Evolutionary conservation across 1,140 invertebrate species (phyloP).

Genomic region (Drosophila pandora): DNA sequence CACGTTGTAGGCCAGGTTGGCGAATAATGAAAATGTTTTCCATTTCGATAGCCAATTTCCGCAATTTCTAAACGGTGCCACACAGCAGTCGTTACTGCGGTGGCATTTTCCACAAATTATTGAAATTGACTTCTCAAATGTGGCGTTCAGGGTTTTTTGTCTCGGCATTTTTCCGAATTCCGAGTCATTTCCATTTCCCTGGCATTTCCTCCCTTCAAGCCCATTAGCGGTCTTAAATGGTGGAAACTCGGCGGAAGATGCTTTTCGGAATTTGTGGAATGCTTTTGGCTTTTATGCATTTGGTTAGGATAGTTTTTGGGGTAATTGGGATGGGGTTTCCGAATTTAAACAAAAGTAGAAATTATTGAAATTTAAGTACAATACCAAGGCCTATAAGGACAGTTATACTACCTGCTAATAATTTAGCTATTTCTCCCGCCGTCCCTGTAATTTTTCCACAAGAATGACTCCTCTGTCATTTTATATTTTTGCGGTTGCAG

Average conservation of each 20-base stretch:
- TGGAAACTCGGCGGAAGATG: neutral
- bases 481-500: constrained; percentile 9
- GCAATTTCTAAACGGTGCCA: constrained; percentile 70
- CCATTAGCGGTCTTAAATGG: constrained; percentile 25
- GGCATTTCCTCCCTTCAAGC: constrained; percentile 4
- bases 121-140: constrained; percentile 71
- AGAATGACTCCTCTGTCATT: neutral
- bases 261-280: constrained; percentile 1
- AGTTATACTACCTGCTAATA: too few species aligned
- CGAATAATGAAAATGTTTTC: constrained; percentile 83
- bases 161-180: constrained; percentile 31
- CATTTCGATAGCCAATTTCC: constrained; percentile 83
- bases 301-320: neutral
- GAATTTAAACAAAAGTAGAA: too few species aligned
- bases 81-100: constrained; percentile 12
- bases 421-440: neutral
- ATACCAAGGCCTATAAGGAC: too few species aligned
- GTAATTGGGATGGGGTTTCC: neutral
- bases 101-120: constrained; percentile 57
- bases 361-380: too few species aligned
- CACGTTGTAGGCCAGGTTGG: constrained; percentile 37
- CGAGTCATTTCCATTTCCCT: constrained; percentile 29
- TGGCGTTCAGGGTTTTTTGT: constrained; percentile 39
- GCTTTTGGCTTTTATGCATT: neutral
- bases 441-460: neutral